Percentiles rank a stretch among this genome's conserved stretches.
Conservation (phyloP, 2,797 vertebrate species). For the Rhynchotus rufescens region DNA sequence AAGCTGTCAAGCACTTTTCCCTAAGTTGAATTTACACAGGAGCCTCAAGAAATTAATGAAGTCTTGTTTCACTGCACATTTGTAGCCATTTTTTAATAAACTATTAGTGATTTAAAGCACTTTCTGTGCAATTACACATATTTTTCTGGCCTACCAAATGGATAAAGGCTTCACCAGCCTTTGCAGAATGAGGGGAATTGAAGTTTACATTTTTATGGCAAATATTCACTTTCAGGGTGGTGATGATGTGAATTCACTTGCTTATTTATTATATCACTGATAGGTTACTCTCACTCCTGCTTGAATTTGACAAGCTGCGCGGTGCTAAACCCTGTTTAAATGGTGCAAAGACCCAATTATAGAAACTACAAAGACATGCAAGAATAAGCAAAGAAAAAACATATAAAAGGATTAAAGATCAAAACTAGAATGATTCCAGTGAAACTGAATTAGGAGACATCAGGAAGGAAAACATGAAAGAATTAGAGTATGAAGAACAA, state of each 20-base stretch:
- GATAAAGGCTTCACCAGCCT: background rate
- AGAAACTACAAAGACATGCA: conserved; percentile 78
- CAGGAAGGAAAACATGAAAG: conserved; percentile 74
- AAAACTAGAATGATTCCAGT: conserved; percentile 76
- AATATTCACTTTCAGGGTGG: conserved; percentile 14
- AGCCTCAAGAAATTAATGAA: conserved; percentile 63
- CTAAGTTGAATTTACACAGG: conserved; percentile 41
- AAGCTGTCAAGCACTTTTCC: conserved; percentile 68
- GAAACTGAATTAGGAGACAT: conserved; percentile 73
- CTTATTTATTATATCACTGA: conserved; percentile 44
- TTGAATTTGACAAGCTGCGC: conserved; percentile 73
- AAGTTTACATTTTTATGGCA: background rate
- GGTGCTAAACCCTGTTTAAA: conserved; percentile 79
- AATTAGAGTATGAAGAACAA: conserved; percentile 69
- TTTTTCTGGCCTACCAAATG: background rate
- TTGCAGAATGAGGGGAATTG: background rate
- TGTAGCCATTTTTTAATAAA: conserved; percentile 44
- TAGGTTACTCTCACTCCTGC: conserved; percentile 66
- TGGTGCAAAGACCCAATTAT: conserved; percentile 81
- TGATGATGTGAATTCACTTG: background rate
- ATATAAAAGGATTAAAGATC: conserved; percentile 83
- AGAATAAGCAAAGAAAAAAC: conserved; percentile 79
- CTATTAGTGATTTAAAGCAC: conserved; percentile 18
- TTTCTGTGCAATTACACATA: background rate
- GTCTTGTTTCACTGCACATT: conserved; percentile 38